Evolutionary conservation across 2,888 invertebrate species (phyloP), one percentile per base, ranked within the genome.

Genomic region (Eumacrocentrus americanus): DNA sequence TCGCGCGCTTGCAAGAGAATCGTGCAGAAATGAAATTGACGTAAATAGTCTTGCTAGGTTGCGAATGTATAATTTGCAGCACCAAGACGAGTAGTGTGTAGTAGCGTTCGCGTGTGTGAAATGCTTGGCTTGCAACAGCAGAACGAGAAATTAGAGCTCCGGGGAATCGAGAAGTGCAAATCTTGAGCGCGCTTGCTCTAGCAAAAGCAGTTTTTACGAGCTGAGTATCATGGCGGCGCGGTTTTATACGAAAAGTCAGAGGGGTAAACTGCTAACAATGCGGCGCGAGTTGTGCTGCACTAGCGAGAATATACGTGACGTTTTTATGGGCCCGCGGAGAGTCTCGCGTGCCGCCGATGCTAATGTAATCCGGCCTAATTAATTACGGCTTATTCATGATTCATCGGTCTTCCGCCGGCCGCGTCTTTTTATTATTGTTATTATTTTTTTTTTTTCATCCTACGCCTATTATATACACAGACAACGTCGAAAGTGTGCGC

Each of bases 321-420:
- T 72, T 74, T 76, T 76, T 73, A 76, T 70, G 74, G 72, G 70
- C 68, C 74, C 72, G 65, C 68, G 62, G 70, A 72, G 75, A 73
- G 71, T 73, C 71, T 73, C 73, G 72, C 73, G 73, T 73, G 73
- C 70, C 70, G 64, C 67, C 68, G 65, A 73, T 70, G 70, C 70
- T 72, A 72, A 72, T 71, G 72, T 71, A 70, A 73, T 73, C 72
- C 72, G 63, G 66, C 62, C 70, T 74, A 75, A 76, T 75, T 76
- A 75, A 75, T 75, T 73, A 73, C 71, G 67, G 67, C 69, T 72
- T 72, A 72, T 72, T 75, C 73, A 74, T 72, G 74, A 75, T 73
- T 73, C 75, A 74, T 71, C 69, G 72, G 60, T 61, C 65, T 54
- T 48, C 48, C 52, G 37, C 44, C 46, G 12, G 22, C 44, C 47